Evolutionary conservation across 1,140 invertebrate genomes (phyloP).

Genomic region (Lethrus apterus): DNA sequence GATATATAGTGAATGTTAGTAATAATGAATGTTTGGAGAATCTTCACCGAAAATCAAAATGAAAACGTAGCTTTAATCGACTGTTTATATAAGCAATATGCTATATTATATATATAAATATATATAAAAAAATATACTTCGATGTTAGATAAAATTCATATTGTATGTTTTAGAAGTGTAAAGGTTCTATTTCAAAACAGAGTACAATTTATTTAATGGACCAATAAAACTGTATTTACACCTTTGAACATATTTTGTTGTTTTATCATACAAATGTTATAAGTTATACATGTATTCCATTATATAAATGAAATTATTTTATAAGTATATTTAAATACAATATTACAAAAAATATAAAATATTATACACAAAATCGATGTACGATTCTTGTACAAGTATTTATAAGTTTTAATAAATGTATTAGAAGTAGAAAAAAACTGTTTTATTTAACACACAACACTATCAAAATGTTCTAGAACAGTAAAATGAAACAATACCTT

Average conservation of each 20-base stretch:
- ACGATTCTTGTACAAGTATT: conserved; percentile 15
- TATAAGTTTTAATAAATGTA: conserved; percentile 21
- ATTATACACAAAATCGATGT: background rate
- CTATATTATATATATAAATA: background rate
- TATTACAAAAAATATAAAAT: conserved; percentile 4
- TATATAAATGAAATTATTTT: too few relatives aligned
- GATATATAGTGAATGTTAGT: background rate
- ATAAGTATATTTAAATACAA: conserved; percentile 8
- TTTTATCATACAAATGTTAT: conserved; percentile 18
- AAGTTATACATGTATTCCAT: conserved; percentile 13
- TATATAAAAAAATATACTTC: conserved; percentile 5
- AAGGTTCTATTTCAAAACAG: conserved; percentile 1
- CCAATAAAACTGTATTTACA: conserved; percentile 19
- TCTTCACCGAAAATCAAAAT: background rate
- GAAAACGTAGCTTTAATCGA: background rate
- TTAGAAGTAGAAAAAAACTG: conserved; percentile 2
- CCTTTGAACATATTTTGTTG: conserved; percentile 15
- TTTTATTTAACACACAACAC: conserved; percentile 5
- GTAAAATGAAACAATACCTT: too few relatives aligned
- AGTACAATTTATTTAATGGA: conserved; percentile 17
- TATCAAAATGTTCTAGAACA: too few relatives aligned
- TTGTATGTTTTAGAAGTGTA: background rate
- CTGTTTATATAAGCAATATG: background rate
- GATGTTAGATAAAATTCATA: conserved; percentile 9
- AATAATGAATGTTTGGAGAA: background rate